Conservation (phyloP, 2,888 invertebrate genomes). For the Hermodice carunculata region DNA sequence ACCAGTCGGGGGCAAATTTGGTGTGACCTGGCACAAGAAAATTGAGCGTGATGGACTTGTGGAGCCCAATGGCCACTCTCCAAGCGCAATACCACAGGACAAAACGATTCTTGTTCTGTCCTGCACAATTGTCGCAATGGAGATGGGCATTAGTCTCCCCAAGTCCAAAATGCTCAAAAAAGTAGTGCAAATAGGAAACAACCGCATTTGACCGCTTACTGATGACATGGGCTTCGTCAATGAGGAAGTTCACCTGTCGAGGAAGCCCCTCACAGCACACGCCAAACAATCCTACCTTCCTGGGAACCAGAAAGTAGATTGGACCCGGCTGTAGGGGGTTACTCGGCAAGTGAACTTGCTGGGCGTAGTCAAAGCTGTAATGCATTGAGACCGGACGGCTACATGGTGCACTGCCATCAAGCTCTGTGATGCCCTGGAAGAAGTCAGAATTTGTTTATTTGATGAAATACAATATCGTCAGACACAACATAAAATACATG, state of each 20-base stretch:
- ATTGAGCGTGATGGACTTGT: constrained; percentile 3
- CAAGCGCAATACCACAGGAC: constrained; percentile 36
- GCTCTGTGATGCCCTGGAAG: too few relatives aligned
- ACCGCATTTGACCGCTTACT: constrained; percentile 43
- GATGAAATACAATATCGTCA: too few relatives aligned
- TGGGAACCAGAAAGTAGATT: too few relatives aligned
- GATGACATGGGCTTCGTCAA: constrained; percentile 38
- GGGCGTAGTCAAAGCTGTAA: too few relatives aligned
- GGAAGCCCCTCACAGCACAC: too few relatives aligned
- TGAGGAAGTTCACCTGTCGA: constrained; percentile 42
- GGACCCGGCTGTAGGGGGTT: constrained; percentile 45
- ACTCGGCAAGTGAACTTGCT: too few relatives aligned
- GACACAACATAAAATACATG: too few relatives aligned
- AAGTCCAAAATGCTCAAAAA: constrained; percentile 33
- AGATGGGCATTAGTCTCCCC: constrained; percentile 32
- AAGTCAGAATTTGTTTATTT: too few relatives aligned
- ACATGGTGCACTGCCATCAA: constrained; percentile 1
- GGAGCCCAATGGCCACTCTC: constrained; percentile 27
- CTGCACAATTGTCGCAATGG: constrained; percentile 42
- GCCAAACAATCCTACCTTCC: too few relatives aligned
- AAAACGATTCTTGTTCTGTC: constrained; percentile 44
- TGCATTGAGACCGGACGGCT: too few relatives aligned
- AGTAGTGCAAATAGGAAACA: constrained; percentile 35
- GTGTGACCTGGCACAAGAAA: constrained; percentile 14
- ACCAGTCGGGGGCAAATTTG: too few relatives aligned